Percentiles rank a stretch among this genome's conserved stretches.
Conservation (phyloP, 1,140 invertebrate species). For the Tribolium castaneum region DNA sequence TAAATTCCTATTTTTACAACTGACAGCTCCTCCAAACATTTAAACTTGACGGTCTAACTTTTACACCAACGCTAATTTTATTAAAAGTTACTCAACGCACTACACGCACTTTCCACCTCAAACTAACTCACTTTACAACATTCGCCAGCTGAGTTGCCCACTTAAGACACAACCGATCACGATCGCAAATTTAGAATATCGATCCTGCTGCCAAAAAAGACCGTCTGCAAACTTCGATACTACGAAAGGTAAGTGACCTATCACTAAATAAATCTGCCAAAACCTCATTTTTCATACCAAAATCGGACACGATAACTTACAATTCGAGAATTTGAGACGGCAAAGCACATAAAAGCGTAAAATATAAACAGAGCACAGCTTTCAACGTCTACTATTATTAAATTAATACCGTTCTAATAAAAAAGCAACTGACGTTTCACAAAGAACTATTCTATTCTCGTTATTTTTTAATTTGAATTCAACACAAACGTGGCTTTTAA, state of each 20-base stretch:
- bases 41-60: not conserved
- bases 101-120: not conserved
- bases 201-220: not conserved
- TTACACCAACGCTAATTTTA: slow-evolving; percentile 25
- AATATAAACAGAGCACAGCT: not conserved
- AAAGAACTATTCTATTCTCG: no score
- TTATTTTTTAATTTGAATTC: no score
- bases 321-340: no score
- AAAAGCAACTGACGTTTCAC: no score
- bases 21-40: slow-evolving; percentile 3
- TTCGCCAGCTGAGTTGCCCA: not conserved
- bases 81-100: slow-evolving; percentile 19
- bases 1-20: slow-evolving; percentile 24
- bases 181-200: slow-evolving; percentile 11
- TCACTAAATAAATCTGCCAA: not conserved
- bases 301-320: not conserved
- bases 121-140: slow-evolving; percentile 28
- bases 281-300: not conserved
- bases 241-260: not conserved
- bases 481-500: no score
- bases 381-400: not conserved
- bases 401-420: not conserved
- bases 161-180: not conserved
- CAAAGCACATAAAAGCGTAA: not conserved
- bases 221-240: not conserved